Percentiles rank a stretch among this genome's conserved stretches.
These are phyloP conservation scores for Gallinago nigripennis DNA, from an alignment of 2,797 vertebrate genomes.

Conservation along the genomic window DNA sequence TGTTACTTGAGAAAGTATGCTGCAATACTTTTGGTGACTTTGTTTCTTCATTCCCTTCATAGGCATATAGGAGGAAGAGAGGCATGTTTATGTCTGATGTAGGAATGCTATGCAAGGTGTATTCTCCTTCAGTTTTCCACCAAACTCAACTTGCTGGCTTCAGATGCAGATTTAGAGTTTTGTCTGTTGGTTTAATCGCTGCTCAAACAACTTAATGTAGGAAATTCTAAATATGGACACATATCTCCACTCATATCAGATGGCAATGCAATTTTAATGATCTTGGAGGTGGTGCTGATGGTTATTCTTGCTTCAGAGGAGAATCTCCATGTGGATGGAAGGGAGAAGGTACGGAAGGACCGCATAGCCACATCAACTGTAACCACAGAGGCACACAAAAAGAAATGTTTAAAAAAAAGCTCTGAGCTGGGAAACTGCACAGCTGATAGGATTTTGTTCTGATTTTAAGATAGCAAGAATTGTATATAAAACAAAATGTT, in stretches of 20 bases:
- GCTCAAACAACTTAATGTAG: background rate
- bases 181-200: background rate
- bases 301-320: background rate
- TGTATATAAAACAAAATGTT: background rate
- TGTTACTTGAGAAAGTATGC: background rate
- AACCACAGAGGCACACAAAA: background rate
- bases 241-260: background rate
- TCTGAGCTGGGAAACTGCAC: background rate
- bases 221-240: background rate
- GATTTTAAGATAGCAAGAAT: background rate
- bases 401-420: background rate
- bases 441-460: background rate
- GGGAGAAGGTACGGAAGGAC: accelerated
- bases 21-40: background rate
- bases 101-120: background rate
- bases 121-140: background rate
- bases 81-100: background rate
- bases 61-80: background rate
- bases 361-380: background rate
- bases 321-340: background rate
- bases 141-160: background rate
- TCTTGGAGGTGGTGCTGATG: background rate
- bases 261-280: background rate
- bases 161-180: background rate
- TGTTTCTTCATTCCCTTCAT: background rate